Evolutionary conservation across 2,113 vertebrate species (phyloP).

Genomic region (Suricata suricatta): DNA sequence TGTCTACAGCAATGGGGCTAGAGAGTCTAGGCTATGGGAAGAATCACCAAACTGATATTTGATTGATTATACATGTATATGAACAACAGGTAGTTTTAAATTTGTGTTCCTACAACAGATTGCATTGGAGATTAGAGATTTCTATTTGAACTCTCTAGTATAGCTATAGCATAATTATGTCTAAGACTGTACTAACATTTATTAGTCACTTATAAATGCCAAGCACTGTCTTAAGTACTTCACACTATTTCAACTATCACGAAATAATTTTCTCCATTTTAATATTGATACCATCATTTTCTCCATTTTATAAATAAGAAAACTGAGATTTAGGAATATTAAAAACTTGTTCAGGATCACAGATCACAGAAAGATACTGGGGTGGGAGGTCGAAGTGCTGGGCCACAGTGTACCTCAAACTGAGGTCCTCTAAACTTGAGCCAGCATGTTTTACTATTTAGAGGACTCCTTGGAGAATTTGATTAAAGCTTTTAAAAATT

Average conservation of each 20-base stretch:
- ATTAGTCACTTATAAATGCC: background rate
- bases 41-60: background rate
- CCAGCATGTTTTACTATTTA: background rate
- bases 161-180: background rate
- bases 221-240: background rate
- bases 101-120: background rate
- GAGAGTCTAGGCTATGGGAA: background rate
- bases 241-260: background rate
- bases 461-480: background rate
- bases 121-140: background rate
- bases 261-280: background rate
- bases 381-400: background rate
- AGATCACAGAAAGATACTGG: background rate
- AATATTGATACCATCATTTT: background rate
- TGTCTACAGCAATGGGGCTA: background rate
- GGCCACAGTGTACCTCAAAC: background rate
- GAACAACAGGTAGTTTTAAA: background rate
- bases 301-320: background rate
- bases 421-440: background rate
- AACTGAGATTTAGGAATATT: background rate
- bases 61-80: background rate
- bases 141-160: background rate
- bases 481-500: background rate
- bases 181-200: background rate
- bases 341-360: background rate